Percentiles rank a stretch among this genome's conserved stretches.
Conservation (phyloP, 1,140 invertebrate species). For the Acromyrmex heyeri region DNA sequence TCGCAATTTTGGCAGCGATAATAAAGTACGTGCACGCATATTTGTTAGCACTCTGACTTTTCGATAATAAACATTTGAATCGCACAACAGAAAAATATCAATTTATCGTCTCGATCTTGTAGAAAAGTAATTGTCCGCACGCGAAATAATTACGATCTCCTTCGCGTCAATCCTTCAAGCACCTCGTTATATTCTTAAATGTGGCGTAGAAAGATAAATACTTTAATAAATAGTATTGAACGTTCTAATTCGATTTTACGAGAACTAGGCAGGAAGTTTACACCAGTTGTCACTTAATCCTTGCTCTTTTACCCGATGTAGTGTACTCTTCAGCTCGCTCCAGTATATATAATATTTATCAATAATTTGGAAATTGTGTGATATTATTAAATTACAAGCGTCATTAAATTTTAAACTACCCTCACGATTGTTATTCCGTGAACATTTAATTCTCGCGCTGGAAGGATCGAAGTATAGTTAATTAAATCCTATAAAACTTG, state of each 20-base stretch:
- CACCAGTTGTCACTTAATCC: background rate
- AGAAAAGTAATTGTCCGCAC: background rate
- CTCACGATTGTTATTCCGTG: background rate
- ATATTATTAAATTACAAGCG: slow-evolving; percentile 1
- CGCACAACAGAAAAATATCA: background rate
- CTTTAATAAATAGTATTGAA: slow-evolving; percentile 7
- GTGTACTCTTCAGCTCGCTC: background rate
- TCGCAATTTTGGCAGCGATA: background rate
- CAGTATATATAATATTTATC: background rate
- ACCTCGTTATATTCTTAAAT: slow-evolving; percentile 21
- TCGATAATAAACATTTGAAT: slow-evolving; percentile 40
- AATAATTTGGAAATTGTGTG: slow-evolving; percentile 1
- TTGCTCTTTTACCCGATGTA: background rate
- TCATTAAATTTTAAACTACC: slow-evolving; percentile 7
- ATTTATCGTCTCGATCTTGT: slow-evolving; percentile 30
- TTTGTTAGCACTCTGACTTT: slow-evolving; percentile 43
- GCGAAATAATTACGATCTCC: background rate
- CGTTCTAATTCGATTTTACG: slow-evolving; percentile 20
- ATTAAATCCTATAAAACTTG: background rate
- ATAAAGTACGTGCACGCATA: background rate
- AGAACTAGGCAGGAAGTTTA: background rate
- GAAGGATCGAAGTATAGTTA: background rate
- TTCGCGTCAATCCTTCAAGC: background rate
- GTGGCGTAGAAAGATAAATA: slow-evolving; percentile 10
- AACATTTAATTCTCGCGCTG: slow-evolving; percentile 3